Conservation (phyloP, 2,888 invertebrate genomes). For the Tipula helvola region DNA sequence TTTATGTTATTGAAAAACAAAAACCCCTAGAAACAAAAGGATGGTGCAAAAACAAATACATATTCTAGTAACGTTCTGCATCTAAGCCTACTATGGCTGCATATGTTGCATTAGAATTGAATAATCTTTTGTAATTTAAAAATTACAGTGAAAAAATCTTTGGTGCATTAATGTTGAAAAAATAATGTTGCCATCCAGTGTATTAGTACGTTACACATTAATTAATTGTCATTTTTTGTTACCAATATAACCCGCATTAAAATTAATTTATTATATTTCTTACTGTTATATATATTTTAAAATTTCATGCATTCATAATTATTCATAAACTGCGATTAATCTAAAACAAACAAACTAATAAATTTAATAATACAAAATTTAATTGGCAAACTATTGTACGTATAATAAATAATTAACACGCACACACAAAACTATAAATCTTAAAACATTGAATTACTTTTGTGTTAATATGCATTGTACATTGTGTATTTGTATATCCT, state of each 20-base stretch:
- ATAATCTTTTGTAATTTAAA: too few relatives aligned
- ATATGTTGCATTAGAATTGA: too few relatives aligned
- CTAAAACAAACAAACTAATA: background rate
- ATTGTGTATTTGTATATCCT: background rate
- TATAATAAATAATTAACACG: background rate
- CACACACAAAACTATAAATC: background rate
- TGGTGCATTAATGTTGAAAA: too few relatives aligned
- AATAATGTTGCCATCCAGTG: too few relatives aligned
- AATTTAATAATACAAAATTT: background rate
- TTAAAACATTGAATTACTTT: background rate
- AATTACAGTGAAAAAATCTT: too few relatives aligned
- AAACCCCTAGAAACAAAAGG: too few relatives aligned
- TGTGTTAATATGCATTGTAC: background rate
- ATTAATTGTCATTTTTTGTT: background rate
- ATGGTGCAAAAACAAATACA: too few relatives aligned
- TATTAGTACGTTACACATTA: too few relatives aligned
- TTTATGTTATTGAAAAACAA: too few relatives aligned
- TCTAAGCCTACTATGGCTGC: too few relatives aligned
- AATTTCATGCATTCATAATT: background rate
- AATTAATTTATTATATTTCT: background rate
- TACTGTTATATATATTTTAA: background rate
- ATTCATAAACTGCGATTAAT: background rate
- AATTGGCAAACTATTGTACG: background rate
- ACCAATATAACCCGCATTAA: background rate
- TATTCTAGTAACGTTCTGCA: too few relatives aligned